Evolutionary conservation across 1,140 invertebrate species (phyloP), one percentile per base, ranked within the genome.

Genomic region (Hypsibius dujardini): DNA sequence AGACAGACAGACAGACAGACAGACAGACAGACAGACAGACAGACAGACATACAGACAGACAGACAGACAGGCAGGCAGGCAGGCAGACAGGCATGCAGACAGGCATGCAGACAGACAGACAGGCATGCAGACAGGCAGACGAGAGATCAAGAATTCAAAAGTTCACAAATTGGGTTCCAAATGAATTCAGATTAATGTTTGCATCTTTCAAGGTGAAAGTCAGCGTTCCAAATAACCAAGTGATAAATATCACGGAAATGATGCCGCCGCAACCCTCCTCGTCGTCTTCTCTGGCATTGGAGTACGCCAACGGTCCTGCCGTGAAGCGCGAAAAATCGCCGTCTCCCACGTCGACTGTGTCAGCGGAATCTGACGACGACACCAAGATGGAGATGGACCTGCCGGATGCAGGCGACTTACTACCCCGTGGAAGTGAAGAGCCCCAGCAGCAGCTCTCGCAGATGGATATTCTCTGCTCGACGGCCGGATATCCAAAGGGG

Each of bases 271-370:
- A 46, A 56, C 74, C 15, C 75, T 70, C 46, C 71, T 76, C 42
- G 75, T 76, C 69, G 76, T 76, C 71, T 50, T 73, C n/a, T 47
- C 62, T 60, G 46, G 75, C 14, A 62, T 59, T 42, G 75, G 76
- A 72, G 72, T 75, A 1, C 74, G 72, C 69, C 47, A 72, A 40
- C 76, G 75, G 75, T 47, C 62, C 67, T 50, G 75, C 14, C 56
- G 56, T 42, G 75, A 76, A 72, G 72, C 76, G 1, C 74, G 72
- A 60, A 46, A 72, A 1, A 59, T 74, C 40, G 76, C 76, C 47
- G 50, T 73, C 40, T 47, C 67, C 40, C 67, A 28, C 67, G 7
- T 69, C 40, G 15, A 69, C 46, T 12, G 40, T 47, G 40, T 69
- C 50, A 12, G 50, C 50, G 50, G 50, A 56, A 12, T 56, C 50